These are phyloP conservation scores for Lophura swinhoii DNA, from an alignment of 2,797 vertebrate genomes.

Conservation along the genomic window DNA sequence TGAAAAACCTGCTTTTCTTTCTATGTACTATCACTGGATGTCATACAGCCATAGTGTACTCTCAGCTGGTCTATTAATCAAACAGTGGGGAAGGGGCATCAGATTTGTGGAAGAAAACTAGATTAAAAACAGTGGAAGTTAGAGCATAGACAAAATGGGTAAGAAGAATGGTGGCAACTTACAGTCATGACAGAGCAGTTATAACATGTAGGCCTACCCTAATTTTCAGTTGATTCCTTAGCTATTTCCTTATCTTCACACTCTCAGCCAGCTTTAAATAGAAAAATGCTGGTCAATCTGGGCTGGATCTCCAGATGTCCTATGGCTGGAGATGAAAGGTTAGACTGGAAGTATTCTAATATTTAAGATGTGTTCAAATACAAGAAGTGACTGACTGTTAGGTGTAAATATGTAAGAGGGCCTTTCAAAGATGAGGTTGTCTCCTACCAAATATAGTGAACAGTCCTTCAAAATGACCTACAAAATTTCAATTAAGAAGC, in stretches of 20 bases:
- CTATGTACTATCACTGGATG: background rate
- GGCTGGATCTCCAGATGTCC: too few species aligned
- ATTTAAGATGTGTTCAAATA: background rate
- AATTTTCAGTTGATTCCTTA: background rate
- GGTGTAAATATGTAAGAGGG: background rate
- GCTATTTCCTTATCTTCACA: background rate
- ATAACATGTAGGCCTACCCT: background rate
- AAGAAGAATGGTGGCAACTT: background rate
- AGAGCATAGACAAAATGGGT: background rate
- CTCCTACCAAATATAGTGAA: slow-evolving; percentile 58
- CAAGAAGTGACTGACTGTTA: background rate
- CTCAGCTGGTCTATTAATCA: background rate
- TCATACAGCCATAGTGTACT: background rate
- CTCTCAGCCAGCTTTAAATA: background rate
- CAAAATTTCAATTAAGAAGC: slow-evolving; percentile 10
- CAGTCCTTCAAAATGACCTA: slow-evolving; percentile 70
- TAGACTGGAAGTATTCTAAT: background rate
- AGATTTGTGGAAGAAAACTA: background rate
- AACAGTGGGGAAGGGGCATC: background rate
- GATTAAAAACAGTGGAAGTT: background rate
- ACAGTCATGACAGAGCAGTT: background rate
- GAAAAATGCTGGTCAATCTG: background rate
- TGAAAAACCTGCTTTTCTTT: background rate
- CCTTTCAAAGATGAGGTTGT: slow-evolving; percentile 41
- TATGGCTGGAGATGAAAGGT: background rate